phyloP scores from a whole-genome alignment of 2,888 invertebrate genomes.

The Neoascia interrupta region DNA sequence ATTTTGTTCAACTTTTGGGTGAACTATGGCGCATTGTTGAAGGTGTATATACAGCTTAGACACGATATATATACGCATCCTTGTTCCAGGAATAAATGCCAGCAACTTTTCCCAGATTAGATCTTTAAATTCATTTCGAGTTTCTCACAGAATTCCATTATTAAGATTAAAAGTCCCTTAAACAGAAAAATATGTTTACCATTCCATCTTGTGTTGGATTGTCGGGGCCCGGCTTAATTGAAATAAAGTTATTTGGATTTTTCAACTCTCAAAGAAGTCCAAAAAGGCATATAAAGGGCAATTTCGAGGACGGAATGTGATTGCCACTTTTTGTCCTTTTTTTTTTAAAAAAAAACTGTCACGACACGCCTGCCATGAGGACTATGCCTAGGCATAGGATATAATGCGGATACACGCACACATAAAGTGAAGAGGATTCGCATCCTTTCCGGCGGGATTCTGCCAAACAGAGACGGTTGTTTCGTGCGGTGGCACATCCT shows the following conservation, averaged over 20 bases:
- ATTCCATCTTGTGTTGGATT: background rate
- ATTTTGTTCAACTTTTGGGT: background rate
- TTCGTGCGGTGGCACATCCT: background rate
- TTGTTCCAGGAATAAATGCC: background rate
- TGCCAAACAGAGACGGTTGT: background rate
- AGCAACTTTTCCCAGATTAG: slow-evolving; percentile 4
- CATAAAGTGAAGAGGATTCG: background rate
- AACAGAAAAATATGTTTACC: slow-evolving; percentile 9
- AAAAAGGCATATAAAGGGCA: slow-evolving; percentile 14
- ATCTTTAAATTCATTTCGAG: background rate
- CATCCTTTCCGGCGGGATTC: slow-evolving; percentile 6
- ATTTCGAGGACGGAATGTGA: slow-evolving; percentile 27
- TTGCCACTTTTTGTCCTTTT: slow-evolving; percentile 39
- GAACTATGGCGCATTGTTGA: too few species aligned
- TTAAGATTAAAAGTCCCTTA: slow-evolving; percentile 29
- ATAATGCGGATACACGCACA: too few species aligned
- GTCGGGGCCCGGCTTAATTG: slow-evolving; percentile 33
- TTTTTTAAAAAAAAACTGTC: too few species aligned
- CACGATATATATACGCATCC: background rate
- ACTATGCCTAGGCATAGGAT: background rate
- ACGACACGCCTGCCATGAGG: too few species aligned
- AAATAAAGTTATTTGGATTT: slow-evolving; percentile 36
- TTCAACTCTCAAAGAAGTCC: slow-evolving; percentile 8
- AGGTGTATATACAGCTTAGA: too few species aligned
- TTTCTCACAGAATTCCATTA: slow-evolving; percentile 17